Conservation (phyloP, 2,888 invertebrate genomes). For the Tachina grossa region DNA sequence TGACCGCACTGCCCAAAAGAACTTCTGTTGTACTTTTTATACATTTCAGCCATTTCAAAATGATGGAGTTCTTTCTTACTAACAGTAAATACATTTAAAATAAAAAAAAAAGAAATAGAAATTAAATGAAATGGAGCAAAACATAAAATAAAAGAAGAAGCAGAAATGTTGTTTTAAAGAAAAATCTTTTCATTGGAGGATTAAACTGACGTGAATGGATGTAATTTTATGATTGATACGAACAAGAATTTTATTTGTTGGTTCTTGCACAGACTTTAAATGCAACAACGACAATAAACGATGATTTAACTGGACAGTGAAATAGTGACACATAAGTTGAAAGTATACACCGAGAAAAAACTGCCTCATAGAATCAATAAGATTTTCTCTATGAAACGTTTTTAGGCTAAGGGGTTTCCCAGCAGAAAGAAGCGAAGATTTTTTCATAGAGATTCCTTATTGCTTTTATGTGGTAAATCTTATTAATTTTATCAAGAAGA, state of each 20-base stretch:
- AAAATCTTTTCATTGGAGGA: slow-evolving; percentile 61
- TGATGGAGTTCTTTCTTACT: slow-evolving; percentile 44
- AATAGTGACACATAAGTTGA: slow-evolving; percentile 46
- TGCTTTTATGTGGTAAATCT: too few species aligned
- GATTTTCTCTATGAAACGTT: too few species aligned
- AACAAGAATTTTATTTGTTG: slow-evolving; percentile 59
- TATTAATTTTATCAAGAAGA: too few species aligned
- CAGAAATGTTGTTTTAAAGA: slow-evolving; percentile 51
- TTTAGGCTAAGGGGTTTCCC: too few species aligned
- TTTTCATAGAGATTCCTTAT: too few species aligned
- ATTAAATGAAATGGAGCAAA: not conserved
- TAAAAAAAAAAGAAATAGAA: slow-evolving; percentile 1
- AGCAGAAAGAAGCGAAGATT: too few species aligned
- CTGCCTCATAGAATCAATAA: too few species aligned
- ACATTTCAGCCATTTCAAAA: slow-evolving; percentile 16
- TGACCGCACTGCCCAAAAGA: slow-evolving; percentile 68
- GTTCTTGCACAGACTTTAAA: slow-evolving; percentile 27
- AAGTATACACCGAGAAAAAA: too few species aligned
- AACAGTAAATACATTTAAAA: not conserved
- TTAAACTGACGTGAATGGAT: slow-evolving; percentile 69
- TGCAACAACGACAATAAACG: slow-evolving; percentile 41
- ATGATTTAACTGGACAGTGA: slow-evolving; percentile 52
- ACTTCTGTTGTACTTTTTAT: slow-evolving; percentile 13
- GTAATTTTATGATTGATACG: slow-evolving; percentile 69
- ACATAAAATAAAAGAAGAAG: slow-evolving; percentile 2